Base-by-base conservation (phyloP, 2,888 invertebrate species). In the Melolontha melolontha region DNA sequence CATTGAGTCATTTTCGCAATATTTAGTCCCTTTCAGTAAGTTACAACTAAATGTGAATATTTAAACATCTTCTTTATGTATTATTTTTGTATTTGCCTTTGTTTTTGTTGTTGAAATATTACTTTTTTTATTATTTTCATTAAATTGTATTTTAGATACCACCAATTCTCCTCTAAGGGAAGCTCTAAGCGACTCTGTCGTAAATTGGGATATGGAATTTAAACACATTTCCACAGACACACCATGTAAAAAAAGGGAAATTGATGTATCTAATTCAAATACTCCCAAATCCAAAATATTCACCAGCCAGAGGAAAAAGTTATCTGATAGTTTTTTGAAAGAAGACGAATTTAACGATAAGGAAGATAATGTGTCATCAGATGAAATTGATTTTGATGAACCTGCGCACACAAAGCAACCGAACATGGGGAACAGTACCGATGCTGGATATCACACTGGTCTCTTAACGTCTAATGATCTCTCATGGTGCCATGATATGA, bases 191-290 rank as follows among this genome's bases (percentile, higher is more conserved):
- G 75, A 78, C 66, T 78, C 80, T 0, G 70, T 77, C 5, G 75
- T 78, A 0, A 79, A 83, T 68, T 83, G 83, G 82, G 83, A 83
- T 41, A 77, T 83, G 77, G 83, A 83, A 71, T 80, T 81, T 67
- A 78, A 78, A 11, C 78, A 79, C 16, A 75, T 83, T 16, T 79
- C 79, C 10, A 77, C 80, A 2, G 75, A 78, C 1, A 69, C 69
- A 17, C 76, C 72, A 34, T 74, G 71, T 39, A 71, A 70, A 10
- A 75, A 72, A 11, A 67, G 73, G 27, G 74, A 76, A 68, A 82
- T 82, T 80, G 82, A 83, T 27, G 73, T 80, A 10, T 81, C 81
- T 2, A 78, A 77, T 68, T 73, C 77, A 1, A 77, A 77, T 59
- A 82, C 83, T 5, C 82, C 83, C 0, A 81, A 80, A 67, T 80